Percentiles rank a stretch among this genome's conserved stretches.
These are phyloP conservation scores for Drosophila dunni DNA, from an alignment of 1,140 invertebrate species.

Conservation along the genomic window DNA sequence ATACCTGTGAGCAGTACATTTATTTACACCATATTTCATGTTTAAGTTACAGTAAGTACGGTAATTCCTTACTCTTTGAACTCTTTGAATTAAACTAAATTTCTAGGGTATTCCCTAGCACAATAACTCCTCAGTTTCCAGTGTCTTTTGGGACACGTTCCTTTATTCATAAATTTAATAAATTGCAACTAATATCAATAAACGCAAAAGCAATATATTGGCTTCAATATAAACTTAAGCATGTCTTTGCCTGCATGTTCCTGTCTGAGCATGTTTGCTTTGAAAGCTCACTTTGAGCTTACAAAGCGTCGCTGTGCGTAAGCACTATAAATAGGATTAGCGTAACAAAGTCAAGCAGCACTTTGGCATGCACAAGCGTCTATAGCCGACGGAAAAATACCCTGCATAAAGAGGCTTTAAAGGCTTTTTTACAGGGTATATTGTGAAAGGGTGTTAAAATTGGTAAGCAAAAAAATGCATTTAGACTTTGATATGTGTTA, in stretches of 20 bases:
- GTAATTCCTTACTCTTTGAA: no score
- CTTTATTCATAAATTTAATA: constrained; percentile 1
- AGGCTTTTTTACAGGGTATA: no score
- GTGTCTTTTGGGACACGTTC: no score
- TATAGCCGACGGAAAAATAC: neutral
- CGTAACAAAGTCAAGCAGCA: constrained; percentile 1
- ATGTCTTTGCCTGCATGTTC: neutral
- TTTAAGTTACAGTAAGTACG: no score
- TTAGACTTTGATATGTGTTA: no score
- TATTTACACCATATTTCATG: no score
- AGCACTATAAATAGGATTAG: constrained; percentile 7
- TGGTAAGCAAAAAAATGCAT: no score
- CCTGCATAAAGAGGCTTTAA: neutral
- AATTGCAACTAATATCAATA: constrained; percentile 12
- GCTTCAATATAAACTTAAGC: constrained; percentile 3
- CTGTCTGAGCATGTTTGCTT: neutral
- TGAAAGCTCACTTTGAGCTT: constrained; percentile 7
- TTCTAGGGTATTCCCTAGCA: neutral
- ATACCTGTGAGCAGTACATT: no score
- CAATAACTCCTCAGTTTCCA: neutral
- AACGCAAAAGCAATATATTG: neutral
- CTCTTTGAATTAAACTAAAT: no score
- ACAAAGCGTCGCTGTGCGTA: neutral
- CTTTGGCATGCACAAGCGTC: neutral
- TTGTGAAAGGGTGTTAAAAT: no score